These are phyloP conservation scores for Neodon shergylaensis DNA, from an alignment of 2,113 vertebrate species.

Conservation along the genomic window DNA sequence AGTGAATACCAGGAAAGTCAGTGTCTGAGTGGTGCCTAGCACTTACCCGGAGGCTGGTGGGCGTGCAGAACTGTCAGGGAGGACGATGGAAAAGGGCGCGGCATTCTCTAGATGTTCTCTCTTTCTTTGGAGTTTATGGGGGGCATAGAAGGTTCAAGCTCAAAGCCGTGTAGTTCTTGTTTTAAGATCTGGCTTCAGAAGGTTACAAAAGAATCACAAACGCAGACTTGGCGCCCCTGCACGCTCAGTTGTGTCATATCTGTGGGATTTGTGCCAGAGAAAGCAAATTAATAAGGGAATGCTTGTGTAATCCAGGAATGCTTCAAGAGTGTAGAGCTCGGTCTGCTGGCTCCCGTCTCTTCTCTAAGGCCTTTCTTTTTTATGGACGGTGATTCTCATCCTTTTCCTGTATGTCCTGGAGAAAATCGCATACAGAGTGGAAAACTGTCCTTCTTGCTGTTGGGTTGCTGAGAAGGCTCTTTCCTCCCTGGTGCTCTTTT, in stretches of 20 bases:
- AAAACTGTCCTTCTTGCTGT: background rate
- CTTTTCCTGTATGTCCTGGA: background rate
- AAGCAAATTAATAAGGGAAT: constrained; percentile 44
- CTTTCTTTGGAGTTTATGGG: background rate
- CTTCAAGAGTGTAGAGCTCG: background rate
- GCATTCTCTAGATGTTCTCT: background rate
- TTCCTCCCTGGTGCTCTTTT: background rate
- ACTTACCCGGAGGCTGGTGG: background rate
- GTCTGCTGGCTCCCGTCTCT: background rate
- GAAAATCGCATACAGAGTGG: background rate
- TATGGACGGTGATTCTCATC: background rate
- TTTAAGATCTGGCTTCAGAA: constrained; percentile 49
- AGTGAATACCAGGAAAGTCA: background rate
- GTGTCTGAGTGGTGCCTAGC: background rate
- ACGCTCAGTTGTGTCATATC: constrained; percentile 26
- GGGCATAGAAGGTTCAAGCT: background rate
- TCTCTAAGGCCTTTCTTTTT: background rate
- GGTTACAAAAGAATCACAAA: constrained; percentile 37
- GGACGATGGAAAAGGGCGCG: background rate
- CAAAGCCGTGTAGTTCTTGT: background rate
- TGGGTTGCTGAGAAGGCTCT: background rate
- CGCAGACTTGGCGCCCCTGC: constrained; percentile 11
- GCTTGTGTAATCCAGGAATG: constrained; percentile 25
- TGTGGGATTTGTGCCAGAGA: constrained; percentile 30
- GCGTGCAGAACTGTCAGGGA: too few species aligned